Conservation (phyloP, 2,797 vertebrate species). For the Ceryle rudis region DNA sequence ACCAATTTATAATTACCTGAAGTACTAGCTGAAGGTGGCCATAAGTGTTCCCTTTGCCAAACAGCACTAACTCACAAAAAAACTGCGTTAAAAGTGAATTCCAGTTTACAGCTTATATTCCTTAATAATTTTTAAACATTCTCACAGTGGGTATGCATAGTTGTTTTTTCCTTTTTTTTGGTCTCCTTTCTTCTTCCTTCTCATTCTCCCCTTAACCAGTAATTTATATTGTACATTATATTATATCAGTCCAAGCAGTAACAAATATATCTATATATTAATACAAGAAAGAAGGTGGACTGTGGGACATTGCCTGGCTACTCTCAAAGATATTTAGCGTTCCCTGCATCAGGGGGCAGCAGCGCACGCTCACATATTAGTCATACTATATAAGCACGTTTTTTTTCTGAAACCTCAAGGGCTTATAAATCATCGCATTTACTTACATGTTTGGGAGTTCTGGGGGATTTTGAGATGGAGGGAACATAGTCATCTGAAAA, state of each 20-base stretch:
- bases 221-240: background rate
- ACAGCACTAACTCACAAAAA: background rate
- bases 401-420: background rate
- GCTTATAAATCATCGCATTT: background rate
- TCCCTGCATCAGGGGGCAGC: constrained; percentile 32
- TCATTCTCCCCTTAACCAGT: background rate
- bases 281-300: background rate
- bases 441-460: background rate
- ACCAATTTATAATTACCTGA: background rate
- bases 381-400: background rate
- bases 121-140: background rate
- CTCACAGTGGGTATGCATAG: background rate
- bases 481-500: background rate
- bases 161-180: background rate
- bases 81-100: background rate
- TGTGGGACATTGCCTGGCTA: background rate
- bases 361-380: fast-evolving
- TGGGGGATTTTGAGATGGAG: background rate
- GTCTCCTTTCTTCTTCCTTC: background rate
- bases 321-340: background rate
- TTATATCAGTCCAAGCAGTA: background rate
- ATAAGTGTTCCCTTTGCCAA: background rate
- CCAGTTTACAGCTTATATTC: background rate
- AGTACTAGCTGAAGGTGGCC: background rate
- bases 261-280: background rate